Evolutionary conservation across 2,113 vertebrate genomes (phyloP).

Genomic region (Pseudolaguvia tuberculata): DNA sequence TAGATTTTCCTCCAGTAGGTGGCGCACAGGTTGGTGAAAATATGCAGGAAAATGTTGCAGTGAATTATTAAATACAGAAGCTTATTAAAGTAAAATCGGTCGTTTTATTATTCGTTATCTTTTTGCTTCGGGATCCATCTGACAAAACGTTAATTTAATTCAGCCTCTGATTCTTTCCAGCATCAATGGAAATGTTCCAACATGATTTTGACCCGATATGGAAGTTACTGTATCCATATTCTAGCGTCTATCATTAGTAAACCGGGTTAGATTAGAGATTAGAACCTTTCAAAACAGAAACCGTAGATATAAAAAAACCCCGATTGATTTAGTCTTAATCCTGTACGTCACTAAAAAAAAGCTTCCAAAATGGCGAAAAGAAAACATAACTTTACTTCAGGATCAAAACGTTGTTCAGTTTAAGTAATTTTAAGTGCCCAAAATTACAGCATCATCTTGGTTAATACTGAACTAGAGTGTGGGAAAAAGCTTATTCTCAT

Average conservation of each 20-base stretch:
- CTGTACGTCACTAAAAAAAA: no score
- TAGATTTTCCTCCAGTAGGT: background rate
- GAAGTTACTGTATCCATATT: no score
- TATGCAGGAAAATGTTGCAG: background rate
- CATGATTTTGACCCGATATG: background rate
- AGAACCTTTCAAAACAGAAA: background rate
- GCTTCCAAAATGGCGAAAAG: no score
- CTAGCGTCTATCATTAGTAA: no score
- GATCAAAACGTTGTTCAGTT: no score
- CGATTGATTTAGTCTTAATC: background rate
- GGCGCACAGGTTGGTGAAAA: background rate
- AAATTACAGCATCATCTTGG: no score
- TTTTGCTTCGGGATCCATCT: background rate
- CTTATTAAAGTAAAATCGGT: background rate
- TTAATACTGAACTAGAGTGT: slow-evolving; percentile 47
- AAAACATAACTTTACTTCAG: no score
- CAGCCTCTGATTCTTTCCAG: no score
- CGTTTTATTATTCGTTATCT: background rate
- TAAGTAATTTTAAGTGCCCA: no score
- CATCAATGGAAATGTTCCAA: background rate
- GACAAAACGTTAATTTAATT: no score
- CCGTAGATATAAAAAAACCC: no score
- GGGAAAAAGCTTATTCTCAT: slow-evolving; percentile 49
- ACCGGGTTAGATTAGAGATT: background rate
- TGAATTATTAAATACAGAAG: background rate